phyloP scores from a whole-genome alignment of 1,140 invertebrate genomes.

The Ylistrum balloti region DNA sequence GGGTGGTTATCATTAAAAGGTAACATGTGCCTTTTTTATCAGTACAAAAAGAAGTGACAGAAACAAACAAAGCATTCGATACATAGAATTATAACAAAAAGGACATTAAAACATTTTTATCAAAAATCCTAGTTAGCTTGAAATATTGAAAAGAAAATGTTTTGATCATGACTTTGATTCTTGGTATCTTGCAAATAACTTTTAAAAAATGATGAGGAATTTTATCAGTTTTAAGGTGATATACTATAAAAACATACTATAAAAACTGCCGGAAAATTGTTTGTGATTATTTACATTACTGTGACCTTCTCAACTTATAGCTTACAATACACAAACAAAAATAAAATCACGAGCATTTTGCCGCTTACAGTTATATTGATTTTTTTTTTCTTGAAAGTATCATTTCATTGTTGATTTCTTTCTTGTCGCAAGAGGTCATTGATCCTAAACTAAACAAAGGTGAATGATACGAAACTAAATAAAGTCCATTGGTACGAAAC shows the following conservation, averaged over 20 bases:
- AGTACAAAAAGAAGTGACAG: background rate
- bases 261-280: too few species aligned
- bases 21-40: constrained; percentile 18
- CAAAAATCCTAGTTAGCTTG: background rate
- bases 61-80: background rate
- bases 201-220: too few species aligned
- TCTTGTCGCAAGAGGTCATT: background rate
- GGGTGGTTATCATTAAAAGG: constrained; percentile 33
- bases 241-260: too few species aligned
- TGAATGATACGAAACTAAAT: background rate
- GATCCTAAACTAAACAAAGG: background rate
- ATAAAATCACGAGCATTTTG: background rate
- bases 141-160: too few species aligned
- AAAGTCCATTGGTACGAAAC: background rate
- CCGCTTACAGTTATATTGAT: background rate
- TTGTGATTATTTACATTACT: too few species aligned
- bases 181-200: too few species aligned
- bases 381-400: background rate
- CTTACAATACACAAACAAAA: background rate
- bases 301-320: too few species aligned
- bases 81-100: constrained; percentile 1
- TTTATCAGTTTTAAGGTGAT: too few species aligned
- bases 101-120: background rate
- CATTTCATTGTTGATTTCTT: background rate
- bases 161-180: too few species aligned